A percentile compares a stretch with the other conserved stretches of the same genome.
These are phyloP conservation scores for Carassius carassius DNA, from an alignment of 2,113 vertebrate species.

Conservation along the genomic window DNA sequence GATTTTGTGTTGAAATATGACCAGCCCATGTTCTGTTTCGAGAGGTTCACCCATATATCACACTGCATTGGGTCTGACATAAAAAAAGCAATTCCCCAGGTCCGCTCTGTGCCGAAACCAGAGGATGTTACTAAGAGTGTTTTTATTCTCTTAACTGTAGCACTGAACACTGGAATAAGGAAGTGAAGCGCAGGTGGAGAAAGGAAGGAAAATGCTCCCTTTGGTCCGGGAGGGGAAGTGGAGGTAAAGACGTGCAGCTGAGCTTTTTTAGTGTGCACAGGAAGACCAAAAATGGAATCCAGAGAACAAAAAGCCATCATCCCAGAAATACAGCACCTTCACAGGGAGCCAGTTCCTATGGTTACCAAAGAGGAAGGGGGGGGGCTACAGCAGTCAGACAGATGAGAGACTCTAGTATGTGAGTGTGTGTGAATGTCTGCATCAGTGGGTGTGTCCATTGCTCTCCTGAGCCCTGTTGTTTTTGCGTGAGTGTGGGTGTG, in stretches of 20 bases:
- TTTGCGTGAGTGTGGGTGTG: background rate
- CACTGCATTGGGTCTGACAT: background rate
- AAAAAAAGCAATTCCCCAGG: slow-evolving; percentile 1
- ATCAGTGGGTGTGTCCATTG: background rate
- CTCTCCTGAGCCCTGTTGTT: background rate
- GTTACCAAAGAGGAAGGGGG: slow-evolving; percentile 50
- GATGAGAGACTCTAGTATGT: background rate
- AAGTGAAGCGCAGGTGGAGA: slow-evolving; percentile 42
- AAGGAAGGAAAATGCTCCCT: slow-evolving; percentile 34
- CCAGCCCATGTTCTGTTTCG: background rate
- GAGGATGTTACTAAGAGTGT: slow-evolving; percentile 53
- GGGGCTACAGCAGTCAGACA: slow-evolving; percentile 41
- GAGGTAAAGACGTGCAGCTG: slow-evolving; percentile 40
- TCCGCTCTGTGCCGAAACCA: slow-evolving; percentile 49
- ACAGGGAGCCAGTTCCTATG: slow-evolving; percentile 59
- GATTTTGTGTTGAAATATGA: background rate
- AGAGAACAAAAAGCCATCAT: slow-evolving; percentile 45
- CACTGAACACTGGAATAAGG: slow-evolving; percentile 27
- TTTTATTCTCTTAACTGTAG: slow-evolving; percentile 51
- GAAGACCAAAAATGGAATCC: slow-evolving; percentile 43
- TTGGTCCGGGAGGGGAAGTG: slow-evolving; percentile 26
- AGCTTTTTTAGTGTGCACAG: slow-evolving; percentile 45
- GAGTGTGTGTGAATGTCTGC: background rate
- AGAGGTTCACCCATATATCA: background rate
- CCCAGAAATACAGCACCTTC: slow-evolving; percentile 44